These are phyloP conservation scores for Trachelus stipa DNA, from an alignment of 2,888 invertebrate species.

Conservation along the genomic window DNA sequence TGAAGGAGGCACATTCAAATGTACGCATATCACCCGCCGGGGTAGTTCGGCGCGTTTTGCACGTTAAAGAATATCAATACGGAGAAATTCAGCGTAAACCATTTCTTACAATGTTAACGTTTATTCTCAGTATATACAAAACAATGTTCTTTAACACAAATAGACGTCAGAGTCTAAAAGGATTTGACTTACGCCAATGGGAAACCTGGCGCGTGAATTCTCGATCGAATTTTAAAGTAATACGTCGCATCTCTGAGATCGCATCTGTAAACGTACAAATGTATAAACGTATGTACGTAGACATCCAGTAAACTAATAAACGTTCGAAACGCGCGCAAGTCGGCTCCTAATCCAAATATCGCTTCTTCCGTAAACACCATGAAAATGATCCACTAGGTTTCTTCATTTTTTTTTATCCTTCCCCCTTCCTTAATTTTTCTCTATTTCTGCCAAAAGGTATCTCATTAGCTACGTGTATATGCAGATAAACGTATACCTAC, in stretches of 20 bases:
- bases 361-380: background rate
- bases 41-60: background rate
- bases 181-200: background rate
- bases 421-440: fast-evolving
- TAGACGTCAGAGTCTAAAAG: conserved; percentile 13
- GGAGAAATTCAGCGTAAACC: background rate
- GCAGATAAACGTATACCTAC: background rate
- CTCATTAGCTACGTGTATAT: background rate
- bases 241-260: conserved; percentile 31
- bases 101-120: conserved; percentile 37
- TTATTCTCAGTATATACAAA: conserved; percentile 46
- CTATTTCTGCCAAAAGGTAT: background rate
- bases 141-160: conserved; percentile 29
- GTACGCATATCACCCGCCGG: background rate
- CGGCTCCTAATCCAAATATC: background rate
- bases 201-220: background rate
- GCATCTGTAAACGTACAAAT: conserved; percentile 49
- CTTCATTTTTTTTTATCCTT: background rate
- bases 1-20: background rate
- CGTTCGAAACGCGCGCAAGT: background rate
- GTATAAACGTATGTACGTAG: conserved; percentile 48
- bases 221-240: conserved; percentile 13
- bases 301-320: conserved; percentile 7
- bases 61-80: background rate
- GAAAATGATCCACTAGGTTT: background rate